Evolutionary conservation across 2,888 invertebrate species (phyloP).

Genomic region (Lepidonotus clava): DNA sequence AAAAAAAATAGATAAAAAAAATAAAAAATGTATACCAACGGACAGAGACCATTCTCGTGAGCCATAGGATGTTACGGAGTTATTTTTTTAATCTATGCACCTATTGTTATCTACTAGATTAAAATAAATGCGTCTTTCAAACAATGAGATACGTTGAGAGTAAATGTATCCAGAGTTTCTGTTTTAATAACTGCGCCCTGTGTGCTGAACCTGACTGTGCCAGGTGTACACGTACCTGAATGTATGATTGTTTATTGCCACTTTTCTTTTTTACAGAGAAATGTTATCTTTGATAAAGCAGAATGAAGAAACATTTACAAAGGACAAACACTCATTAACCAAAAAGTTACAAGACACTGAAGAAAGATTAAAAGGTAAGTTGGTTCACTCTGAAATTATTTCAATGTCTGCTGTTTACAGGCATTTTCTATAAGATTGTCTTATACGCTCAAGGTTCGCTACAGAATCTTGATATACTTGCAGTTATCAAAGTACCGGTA

Average conservation of each 20-base stretch:
- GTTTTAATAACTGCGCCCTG: not conserved
- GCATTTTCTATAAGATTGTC: too few species aligned
- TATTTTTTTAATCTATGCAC: not conserved
- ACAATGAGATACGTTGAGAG: not conserved
- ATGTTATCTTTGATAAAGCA: conserved; percentile 37
- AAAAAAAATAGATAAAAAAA: too few species aligned
- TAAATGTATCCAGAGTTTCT: not conserved
- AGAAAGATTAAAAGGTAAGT: conserved; percentile 74
- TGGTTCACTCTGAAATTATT: not conserved
- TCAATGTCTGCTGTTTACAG: not conserved
- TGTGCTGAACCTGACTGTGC: not conserved
- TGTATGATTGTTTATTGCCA: not conserved
- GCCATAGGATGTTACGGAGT: too few species aligned
- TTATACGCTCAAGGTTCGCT: too few species aligned
- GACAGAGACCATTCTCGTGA: too few species aligned
- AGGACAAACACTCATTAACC: conserved; percentile 69
- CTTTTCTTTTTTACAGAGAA: conserved; percentile 64
- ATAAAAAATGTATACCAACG: too few species aligned
- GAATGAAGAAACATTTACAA: conserved; percentile 67
- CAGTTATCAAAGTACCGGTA: not conserved
- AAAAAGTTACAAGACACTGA: conserved; percentile 71
- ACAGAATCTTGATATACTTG: not conserved
- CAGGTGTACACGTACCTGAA: not conserved
- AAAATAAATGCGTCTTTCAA: not conserved
- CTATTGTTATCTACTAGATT: not conserved